Percentiles rank a stretch among this genome's conserved stretches.
Evolutionary conservation across 92 coral and sea anemone species (phyloP).

Genomic region (Epizoanthus rinbou): DNA sequence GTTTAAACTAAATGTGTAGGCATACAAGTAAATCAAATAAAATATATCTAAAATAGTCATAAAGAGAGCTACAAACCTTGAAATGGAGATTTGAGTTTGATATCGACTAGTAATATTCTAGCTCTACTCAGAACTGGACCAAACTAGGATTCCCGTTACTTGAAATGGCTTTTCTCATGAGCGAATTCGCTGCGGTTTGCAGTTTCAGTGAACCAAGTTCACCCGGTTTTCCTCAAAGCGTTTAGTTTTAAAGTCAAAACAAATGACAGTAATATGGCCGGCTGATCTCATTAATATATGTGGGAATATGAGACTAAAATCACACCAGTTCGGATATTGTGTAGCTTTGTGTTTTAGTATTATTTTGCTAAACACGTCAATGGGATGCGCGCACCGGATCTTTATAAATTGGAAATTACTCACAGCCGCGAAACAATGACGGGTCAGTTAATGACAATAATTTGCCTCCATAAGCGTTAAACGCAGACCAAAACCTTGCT

Average conservation of each 20-base stretch:
- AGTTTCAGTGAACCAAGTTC: too few relatives aligned
- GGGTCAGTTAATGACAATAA: conserved; percentile 3
- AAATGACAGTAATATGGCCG: conserved; percentile 1
- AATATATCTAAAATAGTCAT: too few relatives aligned
- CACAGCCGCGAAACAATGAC: neutral
- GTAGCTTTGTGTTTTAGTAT: neutral
- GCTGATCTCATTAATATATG: conserved; percentile 11
- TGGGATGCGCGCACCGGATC: neutral
- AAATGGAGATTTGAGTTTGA: too few relatives aligned
- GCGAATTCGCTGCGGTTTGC: too few relatives aligned
- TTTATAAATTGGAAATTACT: neutral
- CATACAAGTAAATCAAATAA: too few relatives aligned
- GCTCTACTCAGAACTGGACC: too few relatives aligned
- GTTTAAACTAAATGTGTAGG: too few relatives aligned
- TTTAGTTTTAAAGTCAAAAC: neutral
- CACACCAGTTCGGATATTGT: neutral
- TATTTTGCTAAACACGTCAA: neutral
- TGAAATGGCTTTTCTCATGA: too few relatives aligned
- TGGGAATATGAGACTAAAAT: neutral
- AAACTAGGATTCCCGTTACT: too few relatives aligned
- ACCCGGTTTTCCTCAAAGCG: too few relatives aligned
- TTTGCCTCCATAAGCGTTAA: neutral
- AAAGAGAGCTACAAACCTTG: too few relatives aligned
- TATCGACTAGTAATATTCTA: too few relatives aligned
- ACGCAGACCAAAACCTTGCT: neutral